These are phyloP conservation scores for Callyntrura sp. DNA, from an alignment of 2,888 invertebrate species.

Conservation along the genomic window DNA sequence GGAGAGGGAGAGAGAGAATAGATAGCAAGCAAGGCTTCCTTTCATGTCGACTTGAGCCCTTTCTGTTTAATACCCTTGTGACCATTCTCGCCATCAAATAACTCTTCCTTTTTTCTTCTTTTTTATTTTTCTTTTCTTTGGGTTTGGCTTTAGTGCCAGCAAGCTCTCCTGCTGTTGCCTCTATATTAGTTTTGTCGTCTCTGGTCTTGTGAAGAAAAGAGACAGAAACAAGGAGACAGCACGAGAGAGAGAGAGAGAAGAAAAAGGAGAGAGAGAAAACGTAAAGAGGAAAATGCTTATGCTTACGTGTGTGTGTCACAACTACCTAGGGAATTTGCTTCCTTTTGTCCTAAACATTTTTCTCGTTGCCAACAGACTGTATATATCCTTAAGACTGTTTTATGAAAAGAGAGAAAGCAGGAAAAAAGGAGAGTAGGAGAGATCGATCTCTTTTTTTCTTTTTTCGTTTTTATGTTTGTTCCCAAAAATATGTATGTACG, in stretches of 20 bases:
- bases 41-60: slow-evolving; percentile 77
- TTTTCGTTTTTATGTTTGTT: neutral
- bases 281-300: slow-evolving; percentile 44
- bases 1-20: slow-evolving; percentile 34
- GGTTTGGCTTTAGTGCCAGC: slow-evolving; percentile 41
- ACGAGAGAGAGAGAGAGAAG: slow-evolving; percentile 10
- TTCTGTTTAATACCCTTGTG: slow-evolving; percentile 77
- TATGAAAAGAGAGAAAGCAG: slow-evolving; percentile 13
- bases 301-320: slow-evolving; percentile 71
- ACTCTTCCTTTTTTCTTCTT: slow-evolving; percentile 65
- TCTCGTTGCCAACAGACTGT: slow-evolving; percentile 12
- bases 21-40: slow-evolving; percentile 66
- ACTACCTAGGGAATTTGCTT: slow-evolving; percentile 75
- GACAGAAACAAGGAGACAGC: slow-evolving; percentile 45
- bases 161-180: slow-evolving; percentile 72
- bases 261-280: slow-evolving; percentile 46
- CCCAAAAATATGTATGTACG: neutral
- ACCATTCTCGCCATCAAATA: slow-evolving; percentile 78
- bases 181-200: slow-evolving; percentile 72
- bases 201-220: slow-evolving; percentile 9
- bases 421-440: slow-evolving; percentile 19
- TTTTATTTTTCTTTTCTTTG: slow-evolving; percentile 28
- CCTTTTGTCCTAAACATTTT: slow-evolving; percentile 63
- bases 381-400: neutral
- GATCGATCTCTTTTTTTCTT: slow-evolving; percentile 55